Conservation (phyloP, 2,888 invertebrate genomes). For the Lochmaea capreae region DNA sequence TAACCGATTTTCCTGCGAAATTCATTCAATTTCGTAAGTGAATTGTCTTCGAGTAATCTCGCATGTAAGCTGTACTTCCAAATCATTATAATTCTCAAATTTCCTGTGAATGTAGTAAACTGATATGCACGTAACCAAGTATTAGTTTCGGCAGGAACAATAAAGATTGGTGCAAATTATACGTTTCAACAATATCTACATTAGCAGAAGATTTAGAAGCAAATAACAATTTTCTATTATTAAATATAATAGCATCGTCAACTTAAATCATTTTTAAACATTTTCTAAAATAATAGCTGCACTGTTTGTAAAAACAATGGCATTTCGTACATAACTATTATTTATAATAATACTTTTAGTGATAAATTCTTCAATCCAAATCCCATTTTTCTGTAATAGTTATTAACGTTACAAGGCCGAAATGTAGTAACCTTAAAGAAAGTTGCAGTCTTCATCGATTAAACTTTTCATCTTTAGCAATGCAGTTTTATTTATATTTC, state of each 20-base stretch:
- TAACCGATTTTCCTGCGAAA: too few relatives aligned
- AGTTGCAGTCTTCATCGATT: too few relatives aligned
- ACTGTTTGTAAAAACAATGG: neutral
- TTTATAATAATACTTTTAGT: neutral
- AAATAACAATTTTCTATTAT: neutral
- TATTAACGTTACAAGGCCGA: too few relatives aligned
- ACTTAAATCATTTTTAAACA: neutral
- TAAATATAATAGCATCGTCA: neutral
- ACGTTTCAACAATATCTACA: neutral
- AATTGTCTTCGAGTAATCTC: too few relatives aligned
- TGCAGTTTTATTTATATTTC: too few relatives aligned
- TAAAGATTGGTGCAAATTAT: neutral
- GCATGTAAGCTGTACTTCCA: neutral
- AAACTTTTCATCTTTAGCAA: too few relatives aligned
- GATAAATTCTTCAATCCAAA: too few relatives aligned
- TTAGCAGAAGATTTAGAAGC: neutral
- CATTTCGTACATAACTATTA: neutral
- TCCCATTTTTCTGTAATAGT: too few relatives aligned
- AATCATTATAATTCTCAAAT: neutral
- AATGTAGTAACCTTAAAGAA: too few relatives aligned
- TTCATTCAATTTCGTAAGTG: too few relatives aligned
- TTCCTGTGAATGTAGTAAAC: conserved; percentile 1
- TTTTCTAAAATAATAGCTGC: neutral
- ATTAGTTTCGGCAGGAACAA: conserved; percentile 4
- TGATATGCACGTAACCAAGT: conserved; percentile 1